Base-by-base conservation (phyloP, 2,888 invertebrate genomes). In the Rhamnusium bicolor region DNA sequence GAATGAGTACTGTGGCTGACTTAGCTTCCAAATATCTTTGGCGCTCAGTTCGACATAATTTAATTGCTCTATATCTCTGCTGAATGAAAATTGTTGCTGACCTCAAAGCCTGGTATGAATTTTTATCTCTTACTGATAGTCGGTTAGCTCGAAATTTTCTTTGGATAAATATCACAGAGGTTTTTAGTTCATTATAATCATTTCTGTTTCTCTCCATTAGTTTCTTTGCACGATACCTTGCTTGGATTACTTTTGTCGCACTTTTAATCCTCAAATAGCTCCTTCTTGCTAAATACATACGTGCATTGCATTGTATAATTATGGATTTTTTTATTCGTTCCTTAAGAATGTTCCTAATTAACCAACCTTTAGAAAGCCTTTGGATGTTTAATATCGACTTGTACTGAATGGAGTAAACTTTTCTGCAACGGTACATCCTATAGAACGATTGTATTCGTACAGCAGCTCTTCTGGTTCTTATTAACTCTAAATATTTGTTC, bases 361-460 rank as follows among this genome's bases (percentile, higher is more conserved):
- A 68, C 80, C 80, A 83, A 19, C 82, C 80, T 62, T 79, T 76
- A 7, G 75, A 67, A 53, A 77, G 71, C 7, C 75, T 74, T 78
- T 86, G 86, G 2, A 86, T 29, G 53, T 74, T 78, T 2, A 83
- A 83, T 1, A 80, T 75, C n/a, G 77, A 27, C 1, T 67, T 69
- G 12, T 71, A 71, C 19, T 79, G 27, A 12, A 62, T 58, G n/a
- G 68, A 16, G 75, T 84, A 86, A 58, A 69, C 58, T n/a, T 76
- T 80, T 19, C 78, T 67, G 67, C 77, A 76, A n/a, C 74, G 63
- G 18, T 75, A 73, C 77, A 89, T 89, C 76, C 82, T 88, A 81
- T 89, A 91, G 88, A 89, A 90, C 12, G 82, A 86, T 81, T 92
- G 91, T 63, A 93, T 90, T 76, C 84, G 89, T 0, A 86, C 65